These are phyloP conservation scores for Trichonephila clavipes DNA, from an alignment of 1,140 invertebrate genomes.

Conservation along the genomic window DNA sequence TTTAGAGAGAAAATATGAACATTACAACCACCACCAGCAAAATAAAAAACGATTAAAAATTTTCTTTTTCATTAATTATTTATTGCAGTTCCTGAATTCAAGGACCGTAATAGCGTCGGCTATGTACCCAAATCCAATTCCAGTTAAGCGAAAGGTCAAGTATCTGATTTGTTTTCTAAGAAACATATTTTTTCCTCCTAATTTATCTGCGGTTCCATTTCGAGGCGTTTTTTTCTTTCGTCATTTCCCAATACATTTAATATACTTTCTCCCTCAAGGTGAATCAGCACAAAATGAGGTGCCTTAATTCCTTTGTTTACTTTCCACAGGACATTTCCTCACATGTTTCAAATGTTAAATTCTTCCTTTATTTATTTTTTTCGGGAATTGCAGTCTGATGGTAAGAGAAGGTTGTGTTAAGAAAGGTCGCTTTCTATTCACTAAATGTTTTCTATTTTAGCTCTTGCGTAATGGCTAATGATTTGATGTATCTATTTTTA, in stretches of 20 bases:
- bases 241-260: constrained; percentile 1
- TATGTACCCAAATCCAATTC: neutral
- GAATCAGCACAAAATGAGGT: neutral
- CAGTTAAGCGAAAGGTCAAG: neutral
- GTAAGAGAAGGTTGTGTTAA: neutral
- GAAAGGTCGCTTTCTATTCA: neutral
- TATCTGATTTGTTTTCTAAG: neutral
- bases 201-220: neutral
- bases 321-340: neutral
- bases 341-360: neutral
- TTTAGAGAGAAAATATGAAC: too few species aligned
- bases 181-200: neutral
- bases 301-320: constrained; percentile 12
- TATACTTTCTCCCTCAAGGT: neutral
- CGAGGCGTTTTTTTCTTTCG: constrained; percentile 1
- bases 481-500: neutral
- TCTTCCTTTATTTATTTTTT: neutral
- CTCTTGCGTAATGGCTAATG: neutral
- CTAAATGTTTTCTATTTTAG: neutral
- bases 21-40: too few species aligned
- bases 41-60: too few species aligned
- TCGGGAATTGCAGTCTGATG: neutral
- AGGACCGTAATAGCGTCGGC: neutral
- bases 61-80: neutral
- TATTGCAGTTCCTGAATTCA: neutral